Base-by-base conservation (phyloP, 2,797 vertebrate genomes). In the Coluber constrictor region DNA sequence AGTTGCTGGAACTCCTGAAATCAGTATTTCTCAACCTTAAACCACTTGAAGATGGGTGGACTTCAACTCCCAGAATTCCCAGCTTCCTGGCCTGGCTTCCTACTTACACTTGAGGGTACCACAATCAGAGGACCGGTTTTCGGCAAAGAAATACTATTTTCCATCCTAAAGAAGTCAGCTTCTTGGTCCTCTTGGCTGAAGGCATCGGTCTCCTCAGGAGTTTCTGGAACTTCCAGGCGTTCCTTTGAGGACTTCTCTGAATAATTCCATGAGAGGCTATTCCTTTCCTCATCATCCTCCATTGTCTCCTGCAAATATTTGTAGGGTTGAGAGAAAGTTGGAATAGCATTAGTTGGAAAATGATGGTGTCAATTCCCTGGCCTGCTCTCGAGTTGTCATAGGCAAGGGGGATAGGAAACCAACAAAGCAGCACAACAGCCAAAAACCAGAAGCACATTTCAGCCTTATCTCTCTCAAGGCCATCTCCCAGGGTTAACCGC, bases 161-260 rank as follows among this genome's bases (percentile, higher is more conserved):
- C 55, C 3, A 1, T 3, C 5, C 0, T 5, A 43, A 20, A 18
- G 7, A 9, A 10, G 4, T 2, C 54, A 16, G 61, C 10, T 70
- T 0, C 23, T 70, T 56, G 3, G n/a, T 66, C 94, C 0, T 0
- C 91, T 91, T 32, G 20, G 23, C 7, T 16, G 0, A 7, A 4
- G 1, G 0, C 11, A 1, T 2, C 0, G 0, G 56, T 25, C 0
- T 0, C 27, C 25, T 27, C 54, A 3, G 0, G 7, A 0, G 0
- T 15, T n/a, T 5, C 43, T 15, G 37, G 1, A 10, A 23, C 3
- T 10, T 79, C 37, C 74, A 79, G 37, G 18, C 0, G 8, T 20
- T 79, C 74, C 37, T 79, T 43, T 4, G 74, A 79, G 37, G 74
- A 2, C 37, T 10, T 43, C 7, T 10, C 18, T 2, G 32, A 43